phyloP scores from a whole-genome alignment of 2,797 vertebrate species.

The Spinus pinus region DNA sequence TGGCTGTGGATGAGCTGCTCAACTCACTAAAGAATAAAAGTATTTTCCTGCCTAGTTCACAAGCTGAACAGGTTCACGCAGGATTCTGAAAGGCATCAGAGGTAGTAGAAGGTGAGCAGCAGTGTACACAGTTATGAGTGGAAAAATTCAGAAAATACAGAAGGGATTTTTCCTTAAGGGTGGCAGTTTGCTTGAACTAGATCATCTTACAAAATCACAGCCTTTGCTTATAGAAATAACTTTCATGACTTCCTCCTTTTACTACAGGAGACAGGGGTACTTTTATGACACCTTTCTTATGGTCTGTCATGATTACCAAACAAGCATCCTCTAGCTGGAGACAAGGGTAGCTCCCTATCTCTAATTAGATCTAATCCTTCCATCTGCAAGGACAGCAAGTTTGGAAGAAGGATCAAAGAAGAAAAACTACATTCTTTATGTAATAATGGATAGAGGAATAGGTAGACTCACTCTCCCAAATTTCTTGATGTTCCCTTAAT shows the following conservation, averaged over 20 bases:
- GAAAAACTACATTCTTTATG: neutral
- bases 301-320: neutral
- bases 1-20: neutral
- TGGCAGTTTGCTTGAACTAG: neutral
- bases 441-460: neutral
- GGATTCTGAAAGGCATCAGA: neutral
- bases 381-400: neutral
- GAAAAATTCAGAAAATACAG: neutral
- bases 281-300: neutral
- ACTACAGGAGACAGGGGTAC: neutral
- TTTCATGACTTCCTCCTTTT: neutral
- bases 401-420: neutral
- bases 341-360: neutral
- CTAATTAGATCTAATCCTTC: neutral
- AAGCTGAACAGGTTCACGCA: neutral
- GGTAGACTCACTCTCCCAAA: neutral
- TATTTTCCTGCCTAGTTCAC: neutral
- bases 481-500: neutral
- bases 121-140: neutral
- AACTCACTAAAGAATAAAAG: neutral
- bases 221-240: neutral
- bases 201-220: neutral
- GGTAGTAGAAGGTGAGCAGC: neutral
- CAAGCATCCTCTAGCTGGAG: neutral
- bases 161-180: neutral